phyloP scores from a whole-genome alignment of 1,140 invertebrate genomes.

The Bilobella aurantiaca region DNA sequence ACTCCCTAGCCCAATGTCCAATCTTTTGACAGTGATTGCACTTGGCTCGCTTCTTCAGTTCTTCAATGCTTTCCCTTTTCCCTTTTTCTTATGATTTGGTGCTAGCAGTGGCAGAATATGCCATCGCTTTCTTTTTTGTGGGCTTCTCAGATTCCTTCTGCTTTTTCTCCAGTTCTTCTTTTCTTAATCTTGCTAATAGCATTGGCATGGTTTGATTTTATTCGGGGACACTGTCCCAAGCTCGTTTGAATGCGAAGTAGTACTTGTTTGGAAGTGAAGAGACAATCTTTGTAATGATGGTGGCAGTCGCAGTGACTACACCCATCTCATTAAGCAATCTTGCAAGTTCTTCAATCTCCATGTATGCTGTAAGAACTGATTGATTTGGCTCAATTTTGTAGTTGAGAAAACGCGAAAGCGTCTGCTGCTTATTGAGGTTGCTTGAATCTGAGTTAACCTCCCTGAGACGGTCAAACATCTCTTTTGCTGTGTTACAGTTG shows the following conservation, averaged over 20 bases:
- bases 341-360: constrained; percentile 8
- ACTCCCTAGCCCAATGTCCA: constrained; percentile 13
- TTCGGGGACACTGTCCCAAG: constrained; percentile 13
- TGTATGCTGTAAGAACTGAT: background rate
- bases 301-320: background rate
- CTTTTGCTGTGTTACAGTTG: constrained; percentile 6
- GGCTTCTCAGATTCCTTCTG: too few species aligned
- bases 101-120: too few species aligned
- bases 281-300: background rate
- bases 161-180: constrained; percentile 7
- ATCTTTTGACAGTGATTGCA: constrained; percentile 4
- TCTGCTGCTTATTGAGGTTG: constrained; percentile 16
- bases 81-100: too few species aligned
- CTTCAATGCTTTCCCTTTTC: background rate
- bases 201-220: constrained; percentile 5
- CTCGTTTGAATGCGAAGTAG: constrained; percentile 9
- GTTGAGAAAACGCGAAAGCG: constrained; percentile 10
- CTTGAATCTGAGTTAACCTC: constrained; percentile 12
- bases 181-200: constrained; percentile 1
- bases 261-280: background rate
- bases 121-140: too few species aligned
- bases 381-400: constrained; percentile 6
- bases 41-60: background rate
- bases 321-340: constrained; percentile 14
- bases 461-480: constrained; percentile 13